Percentiles rank a stretch among this genome's conserved stretches.
Conservation (phyloP, 2,797 vertebrate genomes). For the Lophotriccus pileatus region DNA sequence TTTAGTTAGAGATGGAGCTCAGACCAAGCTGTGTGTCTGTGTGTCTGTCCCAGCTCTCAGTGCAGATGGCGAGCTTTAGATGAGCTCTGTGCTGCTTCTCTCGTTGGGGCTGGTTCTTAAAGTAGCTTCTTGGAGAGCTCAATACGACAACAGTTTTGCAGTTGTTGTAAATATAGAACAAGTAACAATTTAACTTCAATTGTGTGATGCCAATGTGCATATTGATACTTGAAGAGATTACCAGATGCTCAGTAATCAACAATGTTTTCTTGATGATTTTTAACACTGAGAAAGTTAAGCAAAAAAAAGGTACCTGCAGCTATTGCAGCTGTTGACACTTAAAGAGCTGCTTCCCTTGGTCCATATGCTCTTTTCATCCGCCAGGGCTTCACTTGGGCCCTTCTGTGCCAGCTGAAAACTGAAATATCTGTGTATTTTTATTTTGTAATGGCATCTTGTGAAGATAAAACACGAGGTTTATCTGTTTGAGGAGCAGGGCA, state of each 20-base stretch:
- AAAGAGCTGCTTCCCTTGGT: background rate
- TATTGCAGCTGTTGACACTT: background rate
- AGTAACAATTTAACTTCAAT: background rate
- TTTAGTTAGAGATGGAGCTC: background rate
- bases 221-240: background rate
- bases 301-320: background rate
- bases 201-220: background rate
- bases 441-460: background rate
- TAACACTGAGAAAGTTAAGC: background rate
- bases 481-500: background rate
- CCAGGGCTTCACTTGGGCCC: background rate
- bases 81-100: background rate
- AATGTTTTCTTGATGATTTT: background rate
- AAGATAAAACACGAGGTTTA: background rate
- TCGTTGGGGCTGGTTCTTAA: background rate
- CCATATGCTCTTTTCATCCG: background rate
- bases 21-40: no score
- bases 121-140: background rate
- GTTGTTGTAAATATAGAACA: background rate
- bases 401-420: background rate
- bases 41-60: background rate
- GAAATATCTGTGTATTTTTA: background rate
- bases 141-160: background rate
- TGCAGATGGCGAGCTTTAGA: background rate
- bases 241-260: background rate